Evolutionary conservation across 2,888 invertebrate genomes (phyloP).

Genomic region (Zelleria hepariella): DNA sequence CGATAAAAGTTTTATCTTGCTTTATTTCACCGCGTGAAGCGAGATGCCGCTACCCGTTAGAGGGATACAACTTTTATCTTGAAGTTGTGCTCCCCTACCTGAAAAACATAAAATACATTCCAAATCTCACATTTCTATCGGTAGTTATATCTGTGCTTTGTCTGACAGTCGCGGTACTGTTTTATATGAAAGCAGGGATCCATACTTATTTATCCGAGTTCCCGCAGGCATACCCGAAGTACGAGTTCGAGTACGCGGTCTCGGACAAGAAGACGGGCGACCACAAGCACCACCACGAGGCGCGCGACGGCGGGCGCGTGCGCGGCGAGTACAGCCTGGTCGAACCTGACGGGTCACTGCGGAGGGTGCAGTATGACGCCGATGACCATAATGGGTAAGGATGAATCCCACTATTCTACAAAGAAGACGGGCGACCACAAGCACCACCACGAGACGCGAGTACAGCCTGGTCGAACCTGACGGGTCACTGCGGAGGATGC

Average conservation of each 20-base stretch:
- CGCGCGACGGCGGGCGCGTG: slow-evolving; percentile 70
- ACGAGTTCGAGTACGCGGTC: slow-evolving; percentile 72
- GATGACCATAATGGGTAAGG: slow-evolving; percentile 71
- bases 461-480: slow-evolving; percentile 72
- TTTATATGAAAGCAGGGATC: no score
- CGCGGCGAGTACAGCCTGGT: slow-evolving; percentile 70
- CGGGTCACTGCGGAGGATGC: slow-evolving; percentile 68
- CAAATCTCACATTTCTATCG: no score
- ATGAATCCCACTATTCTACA: no score
- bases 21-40: no score
- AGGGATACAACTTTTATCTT: no score
- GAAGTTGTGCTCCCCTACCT: no score
- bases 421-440: slow-evolving; percentile 72
- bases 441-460: slow-evolving; percentile 64
- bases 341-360: slow-evolving; percentile 69
- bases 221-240: slow-evolving; percentile 65
- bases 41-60: no score
- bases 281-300: slow-evolving; percentile 67
- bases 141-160: no score
- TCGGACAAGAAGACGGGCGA: slow-evolving; percentile 72
- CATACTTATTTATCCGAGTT: not conserved
- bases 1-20: no score
- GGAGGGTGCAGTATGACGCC: slow-evolving; percentile 71
- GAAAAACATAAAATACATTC: no score
- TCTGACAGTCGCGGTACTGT: no score